These are phyloP conservation scores for Malacoraja senta DNA, from an alignment of 2,797 vertebrate genomes.

Conservation along the genomic window DNA sequence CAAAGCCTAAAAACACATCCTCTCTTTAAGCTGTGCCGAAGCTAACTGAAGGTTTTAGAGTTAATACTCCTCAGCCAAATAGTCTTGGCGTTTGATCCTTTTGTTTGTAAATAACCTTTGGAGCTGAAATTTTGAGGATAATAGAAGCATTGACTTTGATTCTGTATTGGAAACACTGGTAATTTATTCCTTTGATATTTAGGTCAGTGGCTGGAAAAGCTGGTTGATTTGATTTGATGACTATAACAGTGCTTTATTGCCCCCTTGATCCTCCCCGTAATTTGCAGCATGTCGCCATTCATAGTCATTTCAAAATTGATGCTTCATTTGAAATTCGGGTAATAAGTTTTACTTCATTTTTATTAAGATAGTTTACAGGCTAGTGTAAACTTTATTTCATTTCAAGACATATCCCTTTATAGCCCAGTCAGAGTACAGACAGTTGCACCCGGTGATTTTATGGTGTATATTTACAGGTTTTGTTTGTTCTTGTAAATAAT, in stretches of 20 bases:
- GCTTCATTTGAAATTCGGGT: not conserved
- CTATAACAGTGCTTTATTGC: not conserved
- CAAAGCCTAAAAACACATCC: slow-evolving; percentile 15
- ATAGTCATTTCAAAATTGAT: not conserved
- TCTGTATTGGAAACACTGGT: slow-evolving; percentile 2
- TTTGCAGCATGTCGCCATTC: not conserved
- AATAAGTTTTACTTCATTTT: not conserved
- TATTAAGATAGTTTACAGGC: not conserved
- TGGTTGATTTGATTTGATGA: not conserved
- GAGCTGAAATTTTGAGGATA: slow-evolving; percentile 15
- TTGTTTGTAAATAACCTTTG: slow-evolving; percentile 26
- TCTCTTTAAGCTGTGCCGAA: not conserved
- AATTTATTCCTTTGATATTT: slow-evolving; percentile 34
- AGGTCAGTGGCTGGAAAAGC: not conserved
- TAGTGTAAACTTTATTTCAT: not conserved
- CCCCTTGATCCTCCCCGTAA: not conserved
- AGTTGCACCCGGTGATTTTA: slow-evolving; percentile 1
- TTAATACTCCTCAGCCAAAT: slow-evolving; percentile 11
- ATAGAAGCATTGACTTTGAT: not conserved
- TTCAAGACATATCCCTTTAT: not conserved
- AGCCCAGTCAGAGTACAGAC: not conserved
- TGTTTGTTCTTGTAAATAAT: not conserved
- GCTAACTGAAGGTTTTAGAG: not conserved
- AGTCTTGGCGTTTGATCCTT: not conserved
- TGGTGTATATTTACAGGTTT: not conserved